Conservation (phyloP, 2,797 vertebrate species). For the Leptodactylus fallax region DNA sequence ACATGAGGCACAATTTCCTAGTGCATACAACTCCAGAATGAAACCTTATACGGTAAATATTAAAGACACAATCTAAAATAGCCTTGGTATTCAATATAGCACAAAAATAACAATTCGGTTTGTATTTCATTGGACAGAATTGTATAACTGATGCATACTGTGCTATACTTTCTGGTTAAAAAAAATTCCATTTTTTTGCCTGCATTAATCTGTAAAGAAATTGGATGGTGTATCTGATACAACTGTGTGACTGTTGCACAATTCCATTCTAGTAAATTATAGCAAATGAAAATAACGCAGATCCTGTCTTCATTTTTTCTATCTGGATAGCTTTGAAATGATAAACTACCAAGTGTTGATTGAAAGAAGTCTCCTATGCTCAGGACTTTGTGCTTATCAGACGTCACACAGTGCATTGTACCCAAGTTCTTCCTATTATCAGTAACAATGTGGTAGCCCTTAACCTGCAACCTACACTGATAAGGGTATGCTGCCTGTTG, state of each 20-base stretch:
- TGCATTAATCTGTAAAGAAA: background rate
- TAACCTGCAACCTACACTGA: background rate
- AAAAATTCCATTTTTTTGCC: background rate
- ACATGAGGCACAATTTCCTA: too few species aligned
- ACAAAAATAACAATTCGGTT: background rate
- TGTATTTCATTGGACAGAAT: background rate
- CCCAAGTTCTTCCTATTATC: slow-evolving; percentile 2
- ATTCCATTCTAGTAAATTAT: background rate
- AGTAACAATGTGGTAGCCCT: background rate
- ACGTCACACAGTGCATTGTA: too few species aligned
- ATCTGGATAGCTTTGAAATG: background rate
- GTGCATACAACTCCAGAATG: too few species aligned
- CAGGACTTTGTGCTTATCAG: background rate
- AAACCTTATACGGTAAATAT: background rate
- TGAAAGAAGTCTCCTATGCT: background rate
- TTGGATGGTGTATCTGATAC: background rate
- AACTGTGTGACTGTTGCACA: background rate
- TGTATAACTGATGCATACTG: background rate
- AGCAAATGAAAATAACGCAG: background rate
- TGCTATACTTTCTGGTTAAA: background rate
- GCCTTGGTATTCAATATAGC: background rate
- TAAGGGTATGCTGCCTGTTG: background rate
- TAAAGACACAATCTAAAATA: background rate
- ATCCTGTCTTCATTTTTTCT: background rate
- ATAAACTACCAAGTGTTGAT: background rate